Evolutionary conservation across 2,888 invertebrate species (phyloP), one percentile per base, ranked within the genome.

Genomic region (Clunio marinus): DNA sequence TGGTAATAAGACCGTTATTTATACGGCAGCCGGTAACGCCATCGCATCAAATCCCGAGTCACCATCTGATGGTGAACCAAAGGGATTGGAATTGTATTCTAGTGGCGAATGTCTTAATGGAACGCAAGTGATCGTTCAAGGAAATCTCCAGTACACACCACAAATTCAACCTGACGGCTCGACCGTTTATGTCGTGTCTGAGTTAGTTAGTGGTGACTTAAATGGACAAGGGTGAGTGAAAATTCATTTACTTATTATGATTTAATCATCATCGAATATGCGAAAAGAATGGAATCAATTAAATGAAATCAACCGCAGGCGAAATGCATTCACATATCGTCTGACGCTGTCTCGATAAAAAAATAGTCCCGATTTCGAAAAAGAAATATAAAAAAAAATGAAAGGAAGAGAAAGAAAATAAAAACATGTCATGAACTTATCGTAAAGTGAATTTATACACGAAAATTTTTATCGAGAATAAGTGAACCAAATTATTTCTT

Each of bases 1-100:
- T 74, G 90, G 90, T 58, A 89, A 89, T 75, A 89, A 91, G 76
- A 90, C 90, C 1, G 89, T 91, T 70, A 90, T 90, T 76, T 91
- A 91, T 74, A 90, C 90, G 65, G 87, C 88, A 70, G 84, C 86
- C 10, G 87, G 75, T 17, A 17, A 24, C 24, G 24, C 41, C n/a
- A 15, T 20, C 7, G 8, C 41, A n/a, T 35, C 66, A 10, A 66
- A 51, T 22, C 63, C 63, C 28, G 63, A 63, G 17, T 63, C 63
- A 3, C 63, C 63, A 13, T n/a, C 2, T 22, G 60, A 57, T 87
- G 41, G 27, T 25, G 45, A 90, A 75, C 89, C 89, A 75, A 89
- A 90, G 77, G 85, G 89, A 57, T 85, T 91, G 55, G 90, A 90
- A 80, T 45, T 63, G 15, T 79, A 79, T 60, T 76, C 78, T 13